Evolutionary conservation across 1,140 invertebrate species (phyloP).

Genomic region (Contarinia nasturtii): DNA sequence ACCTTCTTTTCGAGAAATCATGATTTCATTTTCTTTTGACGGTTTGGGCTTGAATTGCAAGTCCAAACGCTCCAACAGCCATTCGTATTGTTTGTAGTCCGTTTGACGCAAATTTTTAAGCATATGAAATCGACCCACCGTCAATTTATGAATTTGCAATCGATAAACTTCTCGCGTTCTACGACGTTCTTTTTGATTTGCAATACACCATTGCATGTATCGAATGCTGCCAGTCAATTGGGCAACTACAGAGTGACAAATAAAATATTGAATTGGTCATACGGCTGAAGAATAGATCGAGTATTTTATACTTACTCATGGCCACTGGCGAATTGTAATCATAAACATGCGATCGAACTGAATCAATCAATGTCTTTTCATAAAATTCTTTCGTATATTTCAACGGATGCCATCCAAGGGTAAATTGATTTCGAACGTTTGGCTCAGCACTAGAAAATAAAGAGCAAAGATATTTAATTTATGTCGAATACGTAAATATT

Average conservation of each 20-base stretch:
- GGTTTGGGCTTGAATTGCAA: constrained; percentile 51
- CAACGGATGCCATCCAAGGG: constrained; percentile 28
- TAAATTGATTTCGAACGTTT: constrained; percentile 33
- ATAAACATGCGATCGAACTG: constrained; percentile 32
- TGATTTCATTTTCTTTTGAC: constrained; percentile 26
- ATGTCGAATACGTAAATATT: background rate
- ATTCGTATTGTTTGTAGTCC: constrained; percentile 73
- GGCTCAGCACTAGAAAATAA: constrained; percentile 28
- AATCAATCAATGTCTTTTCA: constrained; percentile 23
- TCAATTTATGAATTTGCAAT: constrained; percentile 39
- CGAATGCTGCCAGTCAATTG: constrained; percentile 32
- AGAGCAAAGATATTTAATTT: background rate
- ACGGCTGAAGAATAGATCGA: constrained; percentile 1
- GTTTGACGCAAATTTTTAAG: constrained; percentile 42
- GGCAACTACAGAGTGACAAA: constrained; percentile 26
- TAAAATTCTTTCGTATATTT: constrained; percentile 18
- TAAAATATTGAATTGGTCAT: constrained; percentile 1
- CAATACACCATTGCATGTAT: constrained; percentile 29
- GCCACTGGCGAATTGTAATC: constrained; percentile 35
- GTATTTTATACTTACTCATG: constrained; percentile 24
- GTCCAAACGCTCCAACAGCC: constrained; percentile 63
- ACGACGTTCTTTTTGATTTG: constrained; percentile 29
- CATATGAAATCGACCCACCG: constrained; percentile 53
- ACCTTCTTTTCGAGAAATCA: constrained; percentile 43
- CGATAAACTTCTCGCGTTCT: no score